A percentile compares a stretch with the other conserved stretches of the same genome.
Conservation (phyloP, 1,140 invertebrate genomes). For the Pteromalus puparum region DNA sequence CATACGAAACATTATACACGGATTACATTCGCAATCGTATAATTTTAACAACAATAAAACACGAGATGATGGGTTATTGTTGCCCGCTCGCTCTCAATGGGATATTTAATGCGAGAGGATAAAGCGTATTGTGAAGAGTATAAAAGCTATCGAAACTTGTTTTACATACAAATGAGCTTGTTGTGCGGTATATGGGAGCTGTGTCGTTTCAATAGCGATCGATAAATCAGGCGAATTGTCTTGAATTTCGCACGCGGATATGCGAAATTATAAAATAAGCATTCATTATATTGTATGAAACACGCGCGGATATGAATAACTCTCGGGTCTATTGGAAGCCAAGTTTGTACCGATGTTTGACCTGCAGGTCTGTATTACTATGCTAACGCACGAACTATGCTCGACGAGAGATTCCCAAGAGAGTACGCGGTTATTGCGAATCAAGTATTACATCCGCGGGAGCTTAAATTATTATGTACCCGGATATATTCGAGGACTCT, state of each 20-base stretch:
- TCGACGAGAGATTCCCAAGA: no score
- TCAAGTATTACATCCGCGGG: background rate
- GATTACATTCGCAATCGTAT: background rate
- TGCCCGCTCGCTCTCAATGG: background rate
- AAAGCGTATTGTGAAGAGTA: background rate
- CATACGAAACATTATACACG: background rate
- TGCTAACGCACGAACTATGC: no score
- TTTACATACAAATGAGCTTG: background rate
- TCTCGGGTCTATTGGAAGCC: no score
- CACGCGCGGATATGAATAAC: no score
- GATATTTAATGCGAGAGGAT: background rate
- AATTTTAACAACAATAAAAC: background rate
- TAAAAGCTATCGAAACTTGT: background rate
- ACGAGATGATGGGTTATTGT: background rate
- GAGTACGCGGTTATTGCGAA: background rate
- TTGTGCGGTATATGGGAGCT: background rate
- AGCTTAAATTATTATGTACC: conserved; percentile 14
- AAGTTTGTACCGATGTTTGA: no score
- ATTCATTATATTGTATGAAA: no score
- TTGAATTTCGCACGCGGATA: no score
- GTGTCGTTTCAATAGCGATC: no score
- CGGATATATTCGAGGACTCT: background rate
- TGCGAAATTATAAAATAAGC: no score
- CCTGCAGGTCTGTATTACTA: no score
- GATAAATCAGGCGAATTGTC: no score